These are phyloP conservation scores for Lamprotornis superbus DNA, from an alignment of 2,113 vertebrate genomes.

Conservation along the genomic window DNA sequence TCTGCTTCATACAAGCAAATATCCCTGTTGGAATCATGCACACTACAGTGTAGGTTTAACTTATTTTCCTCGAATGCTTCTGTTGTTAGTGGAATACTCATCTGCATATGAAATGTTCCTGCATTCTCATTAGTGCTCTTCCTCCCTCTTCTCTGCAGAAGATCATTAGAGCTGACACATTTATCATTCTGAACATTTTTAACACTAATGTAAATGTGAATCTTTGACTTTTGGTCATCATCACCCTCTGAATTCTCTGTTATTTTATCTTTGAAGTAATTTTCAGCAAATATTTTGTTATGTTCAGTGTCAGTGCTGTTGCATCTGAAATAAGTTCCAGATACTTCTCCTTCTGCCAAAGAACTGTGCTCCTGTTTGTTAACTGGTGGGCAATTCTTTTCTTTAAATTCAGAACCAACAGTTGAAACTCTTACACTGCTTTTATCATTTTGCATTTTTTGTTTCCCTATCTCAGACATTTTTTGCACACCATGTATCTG, in stretches of 20 bases:
- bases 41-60: not conserved
- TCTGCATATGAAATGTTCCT: not conserved
- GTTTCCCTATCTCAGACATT: not conserved
- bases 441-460: not conserved
- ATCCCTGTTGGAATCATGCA: not conserved
- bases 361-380: not conserved
- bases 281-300: not conserved
- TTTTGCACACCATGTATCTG: not conserved
- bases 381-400: not conserved
- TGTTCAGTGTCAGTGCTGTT: not conserved
- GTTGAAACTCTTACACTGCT: not conserved
- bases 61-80: not conserved
- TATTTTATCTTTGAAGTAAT: not conserved
- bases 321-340: not conserved
- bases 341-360: not conserved
- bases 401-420: not conserved
- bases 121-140: not conserved
- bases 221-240: slow-evolving; percentile 2
- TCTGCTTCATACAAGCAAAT: not conserved
- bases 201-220: not conserved
- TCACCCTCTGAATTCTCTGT: not conserved
- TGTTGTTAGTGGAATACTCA: not conserved
- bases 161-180: not conserved
- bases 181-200: not conserved
- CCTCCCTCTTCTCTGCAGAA: not conserved